A percentile compares a stretch with the other conserved stretches of the same genome.
Evolutionary conservation across 1,140 invertebrate genomes (phyloP).

Genomic region (Homalodisca vitripennis): DNA sequence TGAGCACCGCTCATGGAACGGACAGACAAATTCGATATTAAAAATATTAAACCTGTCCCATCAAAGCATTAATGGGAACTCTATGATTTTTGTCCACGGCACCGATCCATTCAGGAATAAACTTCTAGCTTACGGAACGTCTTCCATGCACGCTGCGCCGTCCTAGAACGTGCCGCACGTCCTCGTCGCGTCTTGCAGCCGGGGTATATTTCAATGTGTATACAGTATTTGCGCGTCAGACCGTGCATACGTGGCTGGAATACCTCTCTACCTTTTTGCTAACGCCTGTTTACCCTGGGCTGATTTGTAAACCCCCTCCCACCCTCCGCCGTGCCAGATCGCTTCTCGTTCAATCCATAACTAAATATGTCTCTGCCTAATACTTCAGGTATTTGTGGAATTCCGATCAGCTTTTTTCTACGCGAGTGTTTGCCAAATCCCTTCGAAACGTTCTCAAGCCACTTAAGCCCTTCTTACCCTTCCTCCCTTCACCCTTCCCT

Average conservation of each 20-base stretch:
- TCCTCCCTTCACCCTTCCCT: neutral
- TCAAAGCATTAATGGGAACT: too few relatives aligned
- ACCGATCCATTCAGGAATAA: too few relatives aligned
- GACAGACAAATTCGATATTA: too few relatives aligned
- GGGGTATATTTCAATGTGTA: neutral
- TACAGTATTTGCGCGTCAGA: neutral
- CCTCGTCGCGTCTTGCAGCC: too few relatives aligned
- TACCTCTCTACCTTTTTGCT: neutral
- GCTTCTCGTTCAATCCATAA: neutral
- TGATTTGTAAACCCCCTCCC: neutral
- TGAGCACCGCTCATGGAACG: too few relatives aligned
- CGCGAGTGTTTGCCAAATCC: neutral
- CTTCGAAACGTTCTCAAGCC: neutral
- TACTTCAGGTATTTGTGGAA: neutral
- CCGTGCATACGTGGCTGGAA: neutral
- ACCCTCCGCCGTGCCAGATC: neutral
- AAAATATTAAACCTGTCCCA: too few relatives aligned
- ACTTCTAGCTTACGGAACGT: too few relatives aligned
- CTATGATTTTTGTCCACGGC: too few relatives aligned
- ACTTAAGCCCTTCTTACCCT: constrained; percentile 1
- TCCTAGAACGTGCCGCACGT: too few relatives aligned
- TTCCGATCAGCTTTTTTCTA: constrained; percentile 1
- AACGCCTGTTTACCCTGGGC: neutral
- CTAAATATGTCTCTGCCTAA: constrained; percentile 11
- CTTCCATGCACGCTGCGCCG: too few relatives aligned